Base-by-base conservation (phyloP, 1,140 invertebrate species). In the Neelides sp. region DNA sequence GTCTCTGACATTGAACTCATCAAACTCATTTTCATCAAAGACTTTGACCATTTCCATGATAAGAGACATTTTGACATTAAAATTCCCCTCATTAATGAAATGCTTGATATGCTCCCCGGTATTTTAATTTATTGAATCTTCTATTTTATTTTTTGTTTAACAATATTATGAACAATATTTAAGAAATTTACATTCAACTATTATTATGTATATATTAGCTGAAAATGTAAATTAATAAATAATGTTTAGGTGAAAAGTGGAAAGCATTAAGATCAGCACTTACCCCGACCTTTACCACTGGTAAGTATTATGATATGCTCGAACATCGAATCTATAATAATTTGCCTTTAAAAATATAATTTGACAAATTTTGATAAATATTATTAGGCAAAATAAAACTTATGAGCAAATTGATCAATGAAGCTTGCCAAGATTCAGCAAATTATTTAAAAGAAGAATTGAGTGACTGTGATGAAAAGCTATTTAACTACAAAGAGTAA, bases 31-130 rank as follows among this genome's bases (percentile, higher is more conserved):
- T 61, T 78, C 26, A 61, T 73, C 7, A 73, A 69, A 24, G 75
- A 78, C 57, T 78, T 78, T 55, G 61, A 68, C 10, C 63, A 69
- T 56, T 78, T 78, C 50, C 61, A 69, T 40, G 69, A 73, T 53
- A 63, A 69, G 22, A 17, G 51, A 10, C 46, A 27, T 32, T 1
- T 54, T 7, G 47, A 48, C 27, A 36, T 49, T 17, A 48, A 48
- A 0, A 41, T 50, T 27, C 12, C 30, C 0, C 23, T 50, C 4
- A 47, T 55, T 22, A 53, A 53, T 45, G 57, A 59, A 47, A 45
- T 55, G 36, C 45, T 59, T 47, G 57, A 59, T 28, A 4, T 50
- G 19, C 47, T 59, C 8, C 45, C 52, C 28, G 20, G 52, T 58
- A 50, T 1, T 13, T 12, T n/a, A 30, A 2, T 39, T 7, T 35